These are phyloP conservation scores for Nebria salina DNA, from an alignment of 2,888 invertebrate species.

Conservation along the genomic window DNA sequence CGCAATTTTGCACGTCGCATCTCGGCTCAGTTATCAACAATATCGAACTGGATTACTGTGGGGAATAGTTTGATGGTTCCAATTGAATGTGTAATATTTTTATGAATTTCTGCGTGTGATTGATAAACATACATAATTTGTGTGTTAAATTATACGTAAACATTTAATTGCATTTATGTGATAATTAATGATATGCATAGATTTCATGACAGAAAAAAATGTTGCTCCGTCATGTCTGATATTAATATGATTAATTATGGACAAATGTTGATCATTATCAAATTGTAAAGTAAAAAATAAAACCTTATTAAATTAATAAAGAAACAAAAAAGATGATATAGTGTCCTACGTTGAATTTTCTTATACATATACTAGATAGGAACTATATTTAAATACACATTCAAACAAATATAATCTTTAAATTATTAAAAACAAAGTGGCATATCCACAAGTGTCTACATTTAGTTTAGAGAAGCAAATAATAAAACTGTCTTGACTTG, in stretches of 20 bases:
- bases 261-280: neutral
- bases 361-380: too few relatives aligned
- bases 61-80: too few relatives aligned
- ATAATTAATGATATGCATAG: slow-evolving; percentile 5
- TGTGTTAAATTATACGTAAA: neutral
- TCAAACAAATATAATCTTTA: too few relatives aligned
- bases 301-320: neutral
- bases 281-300: neutral
- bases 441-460: neutral
- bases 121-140: neutral
- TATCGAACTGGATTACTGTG: too few relatives aligned
- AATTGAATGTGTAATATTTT: neutral
- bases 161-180: neutral
- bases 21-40: too few relatives aligned
- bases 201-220: slow-evolving; percentile 7
- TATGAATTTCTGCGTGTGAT: neutral
- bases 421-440: neutral
- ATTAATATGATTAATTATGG: slow-evolving; percentile 10
- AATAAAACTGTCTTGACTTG: too few relatives aligned
- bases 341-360: too few relatives aligned
- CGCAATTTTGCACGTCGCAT: too few relatives aligned
- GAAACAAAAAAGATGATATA: neutral
- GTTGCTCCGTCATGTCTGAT: slow-evolving; percentile 3
- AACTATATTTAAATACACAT: too few relatives aligned
- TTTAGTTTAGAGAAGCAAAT: neutral